Evolutionary conservation across 2,113 vertebrate genomes (phyloP).

Genomic region (Corydoras maculifer): DNA sequence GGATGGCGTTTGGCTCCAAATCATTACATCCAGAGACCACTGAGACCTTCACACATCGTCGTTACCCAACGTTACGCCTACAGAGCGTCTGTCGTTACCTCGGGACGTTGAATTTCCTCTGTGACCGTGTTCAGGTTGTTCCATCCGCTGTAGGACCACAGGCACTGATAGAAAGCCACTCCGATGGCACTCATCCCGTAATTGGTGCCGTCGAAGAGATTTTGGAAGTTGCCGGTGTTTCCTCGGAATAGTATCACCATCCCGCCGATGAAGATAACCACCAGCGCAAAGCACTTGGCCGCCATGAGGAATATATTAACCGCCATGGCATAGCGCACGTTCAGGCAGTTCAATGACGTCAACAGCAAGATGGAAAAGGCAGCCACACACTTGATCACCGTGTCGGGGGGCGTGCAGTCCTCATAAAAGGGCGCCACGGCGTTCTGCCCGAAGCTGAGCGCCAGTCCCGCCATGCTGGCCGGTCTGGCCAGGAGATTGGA

Average conservation of each 20-base stretch:
- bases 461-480: conserved; percentile 63
- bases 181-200: conserved; percentile 53
- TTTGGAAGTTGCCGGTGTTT: conserved; percentile 60
- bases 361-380: conserved; percentile 65
- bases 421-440: conserved; percentile 69
- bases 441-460: conserved; percentile 76
- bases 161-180: conserved; percentile 74
- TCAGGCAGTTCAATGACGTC: conserved; percentile 62
- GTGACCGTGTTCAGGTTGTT: conserved; percentile 71
- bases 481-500: conserved; percentile 73
- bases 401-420: conserved; percentile 62
- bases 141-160: conserved; percentile 79
- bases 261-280: conserved; percentile 65
- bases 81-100: conserved; percentile 55
- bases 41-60: too few relatives aligned
- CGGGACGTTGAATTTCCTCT: conserved; percentile 75
- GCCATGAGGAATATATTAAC: conserved; percentile 70
- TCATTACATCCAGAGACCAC: too few relatives aligned
- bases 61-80: too few relatives aligned
- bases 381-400: conserved; percentile 61
- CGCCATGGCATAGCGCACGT: conserved; percentile 57
- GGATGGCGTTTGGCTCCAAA: too few relatives aligned
- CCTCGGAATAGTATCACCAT: conserved; percentile 52
- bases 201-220: conserved; percentile 64
- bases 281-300: conserved; percentile 69